Conservation (phyloP, 2,113 vertebrate species). For the Amblyornis subalaris region DNA sequence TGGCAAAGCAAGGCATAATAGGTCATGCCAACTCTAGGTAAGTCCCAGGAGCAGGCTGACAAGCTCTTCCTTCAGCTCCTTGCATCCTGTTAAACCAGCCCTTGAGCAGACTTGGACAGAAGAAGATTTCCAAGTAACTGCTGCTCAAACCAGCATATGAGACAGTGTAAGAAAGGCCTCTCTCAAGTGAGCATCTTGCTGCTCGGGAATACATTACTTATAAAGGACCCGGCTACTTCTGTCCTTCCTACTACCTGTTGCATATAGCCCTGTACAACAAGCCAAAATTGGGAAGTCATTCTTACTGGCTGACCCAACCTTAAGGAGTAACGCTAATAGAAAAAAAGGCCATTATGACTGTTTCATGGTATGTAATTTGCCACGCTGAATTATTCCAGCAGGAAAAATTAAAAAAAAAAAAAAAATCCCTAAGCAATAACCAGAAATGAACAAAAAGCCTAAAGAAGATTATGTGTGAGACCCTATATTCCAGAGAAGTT, state of each 20-base stretch:
- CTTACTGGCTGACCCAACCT: neutral
- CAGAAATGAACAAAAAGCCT: neutral
- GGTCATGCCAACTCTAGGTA: neutral
- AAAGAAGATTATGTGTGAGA: neutral
- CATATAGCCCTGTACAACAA: neutral
- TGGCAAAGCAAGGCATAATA: neutral
- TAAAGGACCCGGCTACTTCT: neutral
- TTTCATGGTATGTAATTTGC: neutral
- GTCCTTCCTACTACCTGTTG: neutral
- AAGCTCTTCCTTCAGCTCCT: neutral
- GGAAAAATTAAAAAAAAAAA: neutral
- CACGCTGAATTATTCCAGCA: neutral
- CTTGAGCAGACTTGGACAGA: neutral
- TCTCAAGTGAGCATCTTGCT: neutral
- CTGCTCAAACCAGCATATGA: neutral
- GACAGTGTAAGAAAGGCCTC: neutral
- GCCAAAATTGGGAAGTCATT: neutral
- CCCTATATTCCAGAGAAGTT: neutral
- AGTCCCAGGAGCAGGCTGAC: accelerated
- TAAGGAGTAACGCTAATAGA: neutral
- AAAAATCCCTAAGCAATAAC: neutral
- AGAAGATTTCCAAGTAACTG: neutral
- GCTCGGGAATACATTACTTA: neutral
- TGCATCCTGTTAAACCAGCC: neutral
- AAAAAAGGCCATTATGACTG: neutral